Conservation (phyloP, 2,888 invertebrate genomes). For the Troglohyphantes excavatus region DNA sequence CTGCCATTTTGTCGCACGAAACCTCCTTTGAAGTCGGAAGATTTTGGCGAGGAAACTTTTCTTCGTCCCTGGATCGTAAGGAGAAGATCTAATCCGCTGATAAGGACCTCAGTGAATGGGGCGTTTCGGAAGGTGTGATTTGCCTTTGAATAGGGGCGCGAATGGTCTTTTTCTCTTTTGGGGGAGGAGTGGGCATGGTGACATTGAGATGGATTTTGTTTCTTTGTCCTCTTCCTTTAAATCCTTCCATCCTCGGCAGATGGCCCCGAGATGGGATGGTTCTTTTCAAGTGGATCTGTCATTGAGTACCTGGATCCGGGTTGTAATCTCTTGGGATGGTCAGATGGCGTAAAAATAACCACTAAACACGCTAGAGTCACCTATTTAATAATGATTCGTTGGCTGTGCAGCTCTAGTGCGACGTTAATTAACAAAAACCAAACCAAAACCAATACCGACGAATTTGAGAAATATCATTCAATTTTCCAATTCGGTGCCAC, state of each 20-base stretch:
- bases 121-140: constrained; percentile 17
- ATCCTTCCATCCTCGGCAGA: not conserved
- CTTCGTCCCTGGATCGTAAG: not conserved
- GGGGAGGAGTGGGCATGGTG: not conserved
- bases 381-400: too few species aligned
- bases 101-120: constrained; percentile 18
- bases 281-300: not conserved
- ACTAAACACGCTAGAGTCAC: too few species aligned
- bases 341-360: not conserved
- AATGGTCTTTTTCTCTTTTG: not conserved
- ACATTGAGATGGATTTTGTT: not conserved
- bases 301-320: not conserved
- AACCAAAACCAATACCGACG: too few species aligned
- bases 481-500: too few species aligned
- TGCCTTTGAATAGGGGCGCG: constrained; percentile 35
- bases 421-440: too few species aligned
- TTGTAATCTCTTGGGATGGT: not conserved
- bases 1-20: constrained; percentile 24
- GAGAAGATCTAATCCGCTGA: constrained; percentile 65
- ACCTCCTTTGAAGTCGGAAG: not conserved
- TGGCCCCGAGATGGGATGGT: not conserved
- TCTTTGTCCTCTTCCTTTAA: not conserved
- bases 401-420: too few species aligned
- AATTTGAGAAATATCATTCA: too few species aligned
- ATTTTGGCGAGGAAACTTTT: constrained; percentile 26